A percentile compares a stretch with the other conserved stretches of the same genome.
These are phyloP conservation scores for Orussus abietinus DNA, from an alignment of 1,140 invertebrate genomes.

Conservation along the genomic window DNA sequence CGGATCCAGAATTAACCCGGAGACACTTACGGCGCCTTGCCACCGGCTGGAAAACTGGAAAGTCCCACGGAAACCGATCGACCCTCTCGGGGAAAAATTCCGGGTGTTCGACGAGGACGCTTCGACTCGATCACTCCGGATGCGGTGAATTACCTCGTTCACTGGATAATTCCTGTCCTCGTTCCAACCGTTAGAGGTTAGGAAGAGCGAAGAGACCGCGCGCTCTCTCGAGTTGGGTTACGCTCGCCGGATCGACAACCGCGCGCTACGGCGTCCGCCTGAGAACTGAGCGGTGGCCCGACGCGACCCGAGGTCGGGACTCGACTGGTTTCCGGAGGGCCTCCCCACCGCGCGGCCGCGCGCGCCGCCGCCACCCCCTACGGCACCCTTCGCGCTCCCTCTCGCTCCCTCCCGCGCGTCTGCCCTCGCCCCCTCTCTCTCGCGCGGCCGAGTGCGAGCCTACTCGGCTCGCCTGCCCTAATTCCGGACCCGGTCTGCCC, in stretches of 20 bases:
- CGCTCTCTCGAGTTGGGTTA: neutral
- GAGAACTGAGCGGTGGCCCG: constrained; percentile 40
- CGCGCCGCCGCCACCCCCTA: constrained; percentile 17
- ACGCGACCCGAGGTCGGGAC: constrained; percentile 45
- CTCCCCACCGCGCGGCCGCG: constrained; percentile 21
- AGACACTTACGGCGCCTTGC: no score
- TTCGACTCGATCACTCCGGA: no score
- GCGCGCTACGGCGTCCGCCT: constrained; percentile 41
- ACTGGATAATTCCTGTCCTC: no score
- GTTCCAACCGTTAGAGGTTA: neutral
- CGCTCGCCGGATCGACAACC: constrained; percentile 21
- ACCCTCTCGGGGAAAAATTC: no score
- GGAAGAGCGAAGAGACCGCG: neutral
- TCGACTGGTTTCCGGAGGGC: constrained; percentile 40
- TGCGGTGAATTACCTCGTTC: no score
- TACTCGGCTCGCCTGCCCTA: no score
- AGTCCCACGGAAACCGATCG: no score
- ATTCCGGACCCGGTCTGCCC: no score
- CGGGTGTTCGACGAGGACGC: no score
- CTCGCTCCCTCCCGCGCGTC: neutral
- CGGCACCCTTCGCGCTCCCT: constrained; percentile 11
- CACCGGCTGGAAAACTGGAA: no score
- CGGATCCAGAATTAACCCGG: no score
- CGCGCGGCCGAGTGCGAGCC: constrained; percentile 20
- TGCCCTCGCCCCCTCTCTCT: constrained; percentile 1